Base-by-base conservation (phyloP, 1,140 invertebrate genomes). In the Drosophila tropicalis region DNA sequence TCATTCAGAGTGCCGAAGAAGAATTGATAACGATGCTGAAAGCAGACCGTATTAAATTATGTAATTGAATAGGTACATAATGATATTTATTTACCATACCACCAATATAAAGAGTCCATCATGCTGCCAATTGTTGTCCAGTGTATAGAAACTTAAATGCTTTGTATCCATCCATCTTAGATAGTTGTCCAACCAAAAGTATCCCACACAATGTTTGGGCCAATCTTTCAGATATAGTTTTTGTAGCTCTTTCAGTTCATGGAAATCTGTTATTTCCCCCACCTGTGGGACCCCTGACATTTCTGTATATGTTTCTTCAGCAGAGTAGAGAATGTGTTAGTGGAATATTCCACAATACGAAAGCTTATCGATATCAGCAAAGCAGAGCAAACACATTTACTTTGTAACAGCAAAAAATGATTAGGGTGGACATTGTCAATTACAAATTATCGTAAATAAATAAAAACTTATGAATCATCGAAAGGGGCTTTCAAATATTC, bases 1-100 rank as follows among this genome's bases (percentile, higher is more conserved):
- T 61, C 44, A 22, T 83, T 86, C 9, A 92, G 47, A 40, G 90
- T 82, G 17, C 75, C 75, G 0, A 92, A 79, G 65, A 86, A 92
- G 12, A 92, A 22, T 17, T 92, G 91, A 62, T 92, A 92, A 5
- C 91, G 81, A 70, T 92, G 91, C 90, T 91, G n/a, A 3, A 12
- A 51, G 9, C 5, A 12, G 2, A 6, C 3, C 0, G 6, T 10
- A 15, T 17, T 10, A n/a, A 6, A 1, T 17, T 39, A 3, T 29
- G 5, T 29, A 29, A 29, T 29, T 29, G n/a, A n/a, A n/a, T n/a
- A n/a, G 25, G 3, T 5, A 3, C 3, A n/a, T n/a, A n/a, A n/a
- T n/a, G n/a, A n/a, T n/a, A 12, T n/a, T 22, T 7, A 7, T n/a
- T 40, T 7, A 29, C 29, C 44, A 13, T 57, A 87, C 83, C 70